phyloP scores from a whole-genome alignment of 2,113 vertebrate genomes.

The Pyrgilauda ruficollis region DNA sequence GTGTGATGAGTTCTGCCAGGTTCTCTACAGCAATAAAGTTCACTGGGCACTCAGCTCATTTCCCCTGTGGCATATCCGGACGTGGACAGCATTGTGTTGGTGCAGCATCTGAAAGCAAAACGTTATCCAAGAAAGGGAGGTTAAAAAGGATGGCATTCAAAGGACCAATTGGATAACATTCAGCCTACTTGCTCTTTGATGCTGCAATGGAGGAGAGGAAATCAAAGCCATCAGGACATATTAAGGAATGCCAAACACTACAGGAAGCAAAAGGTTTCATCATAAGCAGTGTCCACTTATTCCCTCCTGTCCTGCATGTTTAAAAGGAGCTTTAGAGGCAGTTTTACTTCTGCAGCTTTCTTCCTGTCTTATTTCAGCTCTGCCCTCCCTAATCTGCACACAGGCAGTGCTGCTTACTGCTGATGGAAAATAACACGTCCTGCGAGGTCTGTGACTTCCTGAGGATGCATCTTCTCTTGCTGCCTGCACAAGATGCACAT shows the following conservation, averaged over 20 bases:
- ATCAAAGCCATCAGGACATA: not conserved
- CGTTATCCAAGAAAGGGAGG: not conserved
- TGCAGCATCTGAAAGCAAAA: not conserved
- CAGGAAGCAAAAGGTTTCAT: not conserved
- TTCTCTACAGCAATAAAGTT: not conserved
- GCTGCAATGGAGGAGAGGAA: not conserved
- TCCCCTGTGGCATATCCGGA: not conserved
- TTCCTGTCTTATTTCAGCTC: not conserved
- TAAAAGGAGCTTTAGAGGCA: not conserved
- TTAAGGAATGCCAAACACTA: not conserved
- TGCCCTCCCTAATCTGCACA: not conserved
- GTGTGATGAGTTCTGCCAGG: not conserved
- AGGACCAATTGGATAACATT: not conserved
- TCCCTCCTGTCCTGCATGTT: not conserved
- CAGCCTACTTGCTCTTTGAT: not conserved
- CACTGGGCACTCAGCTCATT: not conserved
- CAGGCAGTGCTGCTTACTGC: not conserved
- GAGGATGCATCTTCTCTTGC: not conserved
- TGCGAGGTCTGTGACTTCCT: not conserved
- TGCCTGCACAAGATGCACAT: not conserved
- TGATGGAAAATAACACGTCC: not conserved
- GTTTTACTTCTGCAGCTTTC: not conserved
- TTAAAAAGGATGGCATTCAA: not conserved
- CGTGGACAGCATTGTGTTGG: not conserved
- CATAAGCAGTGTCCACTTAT: not conserved